These are phyloP conservation scores for Pelochelys cantorii DNA, from an alignment of 2,797 vertebrate genomes.

Conservation along the genomic window DNA sequence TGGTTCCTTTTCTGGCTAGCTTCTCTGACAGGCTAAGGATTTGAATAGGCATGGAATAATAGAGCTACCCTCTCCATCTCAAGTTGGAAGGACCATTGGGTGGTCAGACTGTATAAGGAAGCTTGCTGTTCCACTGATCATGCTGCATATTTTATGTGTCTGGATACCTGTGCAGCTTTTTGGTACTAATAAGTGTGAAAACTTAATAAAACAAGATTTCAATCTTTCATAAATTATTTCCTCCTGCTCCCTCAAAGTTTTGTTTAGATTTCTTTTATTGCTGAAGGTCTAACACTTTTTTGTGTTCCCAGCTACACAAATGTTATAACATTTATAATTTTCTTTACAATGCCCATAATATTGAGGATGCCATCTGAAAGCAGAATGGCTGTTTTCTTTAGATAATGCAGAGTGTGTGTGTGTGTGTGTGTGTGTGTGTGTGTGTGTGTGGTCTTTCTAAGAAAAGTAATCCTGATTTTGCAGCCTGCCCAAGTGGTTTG, in stretches of 20 bases:
- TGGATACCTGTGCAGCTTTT: background rate
- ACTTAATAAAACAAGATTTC: background rate
- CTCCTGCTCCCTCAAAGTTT: no score
- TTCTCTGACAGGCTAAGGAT: background rate
- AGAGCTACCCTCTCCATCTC: background rate
- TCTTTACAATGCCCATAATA: background rate
- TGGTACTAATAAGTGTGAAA: background rate
- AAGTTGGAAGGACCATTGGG: slow-evolving; percentile 11
- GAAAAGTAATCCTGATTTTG: background rate
- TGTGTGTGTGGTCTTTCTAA: background rate
- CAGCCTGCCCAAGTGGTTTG: background rate
- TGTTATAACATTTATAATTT: background rate
- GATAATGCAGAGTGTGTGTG: slow-evolving; percentile 66
- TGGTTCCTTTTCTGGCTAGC: background rate
- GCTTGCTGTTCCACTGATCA: background rate
- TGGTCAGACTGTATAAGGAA: slow-evolving; percentile 11
- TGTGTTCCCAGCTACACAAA: background rate
- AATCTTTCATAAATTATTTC: background rate
- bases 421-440: slow-evolving; percentile 20
- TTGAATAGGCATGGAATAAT: background rate
- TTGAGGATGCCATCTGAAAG: background rate
- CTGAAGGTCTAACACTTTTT: background rate
- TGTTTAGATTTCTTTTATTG: background rate
- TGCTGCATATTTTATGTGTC: background rate
- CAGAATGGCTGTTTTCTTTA: slow-evolving; percentile 31